A percentile compares a stretch with the other conserved stretches of the same genome.
Conservation (phyloP, 2,888 invertebrate species). For the Pseudococcus viburni region DNA sequence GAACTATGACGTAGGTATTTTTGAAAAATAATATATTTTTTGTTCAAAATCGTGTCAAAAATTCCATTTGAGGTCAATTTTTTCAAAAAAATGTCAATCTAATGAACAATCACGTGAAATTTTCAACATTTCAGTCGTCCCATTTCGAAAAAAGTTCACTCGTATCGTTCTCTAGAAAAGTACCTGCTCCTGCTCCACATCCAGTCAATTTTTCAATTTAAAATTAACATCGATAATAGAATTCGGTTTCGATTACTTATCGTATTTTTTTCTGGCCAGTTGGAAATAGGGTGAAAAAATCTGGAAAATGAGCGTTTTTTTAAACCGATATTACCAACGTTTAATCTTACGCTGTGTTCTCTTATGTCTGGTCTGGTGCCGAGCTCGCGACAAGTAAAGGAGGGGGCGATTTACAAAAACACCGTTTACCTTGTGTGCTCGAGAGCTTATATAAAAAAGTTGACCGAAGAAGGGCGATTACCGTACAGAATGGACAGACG, state of each 20-base stretch:
- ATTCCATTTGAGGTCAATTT: too few species aligned
- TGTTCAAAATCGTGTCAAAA: too few species aligned
- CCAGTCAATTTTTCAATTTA: slow-evolving; percentile 15
- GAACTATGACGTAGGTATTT: too few species aligned
- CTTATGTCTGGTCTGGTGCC: background rate
- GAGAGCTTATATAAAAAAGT: slow-evolving; percentile 45
- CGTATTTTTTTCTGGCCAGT: background rate
- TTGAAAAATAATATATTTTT: too few species aligned
- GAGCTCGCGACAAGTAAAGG: background rate
- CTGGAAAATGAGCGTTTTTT: slow-evolving; percentile 52
- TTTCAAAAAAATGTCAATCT: too few species aligned
- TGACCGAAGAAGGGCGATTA: slow-evolving; percentile 61
- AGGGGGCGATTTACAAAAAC: slow-evolving; percentile 55
- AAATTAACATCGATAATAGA: slow-evolving; percentile 23
- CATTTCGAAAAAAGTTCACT: background rate
- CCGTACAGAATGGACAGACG: slow-evolving; percentile 45
- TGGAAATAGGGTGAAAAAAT: slow-evolving; percentile 8
- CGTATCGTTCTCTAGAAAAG: background rate
- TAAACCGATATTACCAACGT: slow-evolving; percentile 37
- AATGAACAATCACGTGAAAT: too few species aligned
- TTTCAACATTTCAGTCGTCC: background rate
- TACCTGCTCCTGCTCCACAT: background rate
- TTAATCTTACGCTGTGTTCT: slow-evolving; percentile 42
- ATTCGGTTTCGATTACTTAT: slow-evolving; percentile 18
- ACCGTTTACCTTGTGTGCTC: slow-evolving; percentile 49